These are phyloP conservation scores for Gasteruption jaculator DNA, from an alignment of 2,888 invertebrate species.

Conservation along the genomic window DNA sequence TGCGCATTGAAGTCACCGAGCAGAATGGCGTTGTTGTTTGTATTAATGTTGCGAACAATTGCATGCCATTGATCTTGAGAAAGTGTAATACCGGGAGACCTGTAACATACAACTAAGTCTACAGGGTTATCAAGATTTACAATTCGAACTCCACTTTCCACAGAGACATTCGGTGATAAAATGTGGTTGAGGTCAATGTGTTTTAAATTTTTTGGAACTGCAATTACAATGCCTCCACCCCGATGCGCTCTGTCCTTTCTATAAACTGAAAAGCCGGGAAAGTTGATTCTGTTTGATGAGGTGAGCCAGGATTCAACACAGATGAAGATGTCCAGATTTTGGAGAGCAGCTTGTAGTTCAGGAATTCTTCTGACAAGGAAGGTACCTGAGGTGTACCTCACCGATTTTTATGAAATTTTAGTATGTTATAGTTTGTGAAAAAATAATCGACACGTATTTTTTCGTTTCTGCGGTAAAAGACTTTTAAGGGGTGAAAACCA, in stretches of 20 bases:
- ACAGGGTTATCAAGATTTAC: no score
- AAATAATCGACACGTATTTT: no score
- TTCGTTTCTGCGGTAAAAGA: no score
- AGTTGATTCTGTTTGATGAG: neutral
- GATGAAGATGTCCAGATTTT: slow-evolving; percentile 4
- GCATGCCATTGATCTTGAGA: neutral
- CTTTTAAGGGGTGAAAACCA: no score
- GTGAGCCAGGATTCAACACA: slow-evolving; percentile 8
- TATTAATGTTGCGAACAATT: neutral
- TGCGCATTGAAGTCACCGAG: slow-evolving; percentile 3
- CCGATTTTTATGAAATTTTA: no score
- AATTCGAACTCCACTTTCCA: no score
- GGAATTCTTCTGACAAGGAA: neutral
- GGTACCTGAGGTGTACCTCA: no score
- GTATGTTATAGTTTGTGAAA: no score
- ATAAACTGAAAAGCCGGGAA: neutral
- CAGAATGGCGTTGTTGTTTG: neutral
- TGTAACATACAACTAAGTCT: no score
- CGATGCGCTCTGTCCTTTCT: slow-evolving; percentile 5
- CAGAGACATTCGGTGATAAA: neutral
- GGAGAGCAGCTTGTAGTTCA: neutral
- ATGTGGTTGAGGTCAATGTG: neutral
- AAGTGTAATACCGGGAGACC: no score
- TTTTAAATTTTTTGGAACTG: neutral
- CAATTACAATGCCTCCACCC: slow-evolving; percentile 5